These are phyloP conservation scores for Clostera curtula DNA, from an alignment of 2,888 invertebrate genomes.

Conservation along the genomic window DNA sequence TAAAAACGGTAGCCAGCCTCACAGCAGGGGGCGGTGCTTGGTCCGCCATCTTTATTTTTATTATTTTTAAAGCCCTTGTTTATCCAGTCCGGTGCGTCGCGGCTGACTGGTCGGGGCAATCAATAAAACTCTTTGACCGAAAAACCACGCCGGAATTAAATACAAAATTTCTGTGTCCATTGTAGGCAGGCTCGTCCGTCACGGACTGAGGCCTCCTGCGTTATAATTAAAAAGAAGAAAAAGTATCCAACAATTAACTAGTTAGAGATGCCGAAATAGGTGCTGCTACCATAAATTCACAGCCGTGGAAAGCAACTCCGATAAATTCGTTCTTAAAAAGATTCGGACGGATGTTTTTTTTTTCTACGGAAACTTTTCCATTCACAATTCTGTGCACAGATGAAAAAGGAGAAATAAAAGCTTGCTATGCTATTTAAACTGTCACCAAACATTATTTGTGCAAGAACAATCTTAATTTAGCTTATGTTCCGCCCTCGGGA, in stretches of 20 bases:
- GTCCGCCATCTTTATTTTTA: conserved; percentile 64
- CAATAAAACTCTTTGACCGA: conserved; percentile 66
- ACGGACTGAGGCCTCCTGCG: conserved; percentile 27
- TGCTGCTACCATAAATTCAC: conserved; percentile 19
- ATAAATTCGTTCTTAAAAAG: conserved; percentile 7
- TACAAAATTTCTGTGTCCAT: conserved; percentile 35
- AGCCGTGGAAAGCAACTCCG: conserved; percentile 3
- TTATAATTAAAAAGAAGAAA: conserved; percentile 43
- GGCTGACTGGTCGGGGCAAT: conserved; percentile 63
- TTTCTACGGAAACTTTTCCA: too few species aligned
- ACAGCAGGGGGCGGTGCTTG: conserved; percentile 65
- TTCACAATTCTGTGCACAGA: background rate
- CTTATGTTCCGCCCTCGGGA: conserved; percentile 22
- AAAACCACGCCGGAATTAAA: conserved; percentile 63
- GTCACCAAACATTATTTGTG: conserved; percentile 23
- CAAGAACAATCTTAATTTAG: conserved; percentile 41
- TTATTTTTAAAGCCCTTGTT: conserved; percentile 63
- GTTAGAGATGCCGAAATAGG: conserved; percentile 14
- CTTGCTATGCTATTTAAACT: background rate
- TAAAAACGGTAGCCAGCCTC: conserved; percentile 63
- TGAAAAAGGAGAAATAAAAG: background rate
- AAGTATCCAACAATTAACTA: conserved; percentile 19
- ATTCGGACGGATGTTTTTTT: conserved; percentile 5
- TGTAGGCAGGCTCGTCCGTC: conserved; percentile 34
- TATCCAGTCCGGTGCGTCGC: conserved; percentile 63